Evolutionary conservation across 2,888 invertebrate species (phyloP).

Genomic region (Zhuqinia jingwanae): DNA sequence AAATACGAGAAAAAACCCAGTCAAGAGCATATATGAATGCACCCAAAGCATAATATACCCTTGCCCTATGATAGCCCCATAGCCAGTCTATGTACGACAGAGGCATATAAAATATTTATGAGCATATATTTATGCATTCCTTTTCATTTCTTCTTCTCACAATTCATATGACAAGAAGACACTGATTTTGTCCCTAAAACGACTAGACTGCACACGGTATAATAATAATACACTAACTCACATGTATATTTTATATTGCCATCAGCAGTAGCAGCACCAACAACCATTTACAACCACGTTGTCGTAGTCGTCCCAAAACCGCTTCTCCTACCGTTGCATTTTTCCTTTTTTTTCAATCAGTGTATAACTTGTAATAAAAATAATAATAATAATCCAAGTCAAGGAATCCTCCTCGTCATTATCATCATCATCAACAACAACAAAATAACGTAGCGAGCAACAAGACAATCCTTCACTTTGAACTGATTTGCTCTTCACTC

Average conservation of each 20-base stretch:
- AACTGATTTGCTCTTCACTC: constrained; percentile 67
- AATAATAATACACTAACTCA: too few species aligned
- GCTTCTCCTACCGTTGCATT: constrained; percentile 2
- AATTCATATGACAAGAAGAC: too few species aligned
- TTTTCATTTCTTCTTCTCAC: constrained; percentile 20
- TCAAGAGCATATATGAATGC: too few species aligned
- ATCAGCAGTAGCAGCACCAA: too few species aligned
- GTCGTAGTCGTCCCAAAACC: too few species aligned
- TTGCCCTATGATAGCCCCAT: constrained; percentile 43
- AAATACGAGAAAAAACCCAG: too few species aligned
- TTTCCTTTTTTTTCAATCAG: constrained; percentile 20
- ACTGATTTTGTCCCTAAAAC: constrained; percentile 24
- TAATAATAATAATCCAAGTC: constrained; percentile 50
- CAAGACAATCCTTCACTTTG: constrained; percentile 69
- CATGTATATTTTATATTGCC: too few species aligned
- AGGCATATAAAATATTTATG: constrained; percentile 34
- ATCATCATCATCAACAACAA: not conserved
- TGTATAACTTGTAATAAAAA: too few species aligned
- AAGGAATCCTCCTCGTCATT: constrained; percentile 53
- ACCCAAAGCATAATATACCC: constrained; percentile 7
- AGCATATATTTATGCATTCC: constrained; percentile 29
- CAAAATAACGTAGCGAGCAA: too few species aligned
- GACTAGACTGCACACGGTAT: not conserved
- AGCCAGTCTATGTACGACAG: constrained; percentile 34
- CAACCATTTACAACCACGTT: too few species aligned